A percentile compares a stretch with the other conserved stretches of the same genome.
Evolutionary conservation across 2,113 vertebrate species (phyloP).

Genomic region (Carassius gibelio): DNA sequence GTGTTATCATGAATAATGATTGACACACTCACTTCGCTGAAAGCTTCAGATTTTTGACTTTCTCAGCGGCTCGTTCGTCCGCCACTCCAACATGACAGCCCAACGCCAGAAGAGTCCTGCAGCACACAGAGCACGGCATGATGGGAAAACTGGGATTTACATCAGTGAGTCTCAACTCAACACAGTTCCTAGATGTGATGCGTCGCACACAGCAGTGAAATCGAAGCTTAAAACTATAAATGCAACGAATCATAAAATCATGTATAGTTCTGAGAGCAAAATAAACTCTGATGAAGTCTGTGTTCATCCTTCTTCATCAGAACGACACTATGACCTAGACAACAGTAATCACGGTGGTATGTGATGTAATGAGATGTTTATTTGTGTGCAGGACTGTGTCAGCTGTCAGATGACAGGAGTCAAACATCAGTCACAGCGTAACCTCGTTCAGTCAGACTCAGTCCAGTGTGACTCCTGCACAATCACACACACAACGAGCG

Average conservation of each 20-base stretch:
- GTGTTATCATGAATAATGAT: too few species aligned
- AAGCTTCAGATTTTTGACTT: slow-evolving; percentile 90
- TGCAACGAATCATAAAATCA: background rate
- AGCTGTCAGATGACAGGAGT: background rate
- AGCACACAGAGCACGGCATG: slow-evolving; percentile 18
- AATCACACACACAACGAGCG: background rate
- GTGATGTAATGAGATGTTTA: background rate
- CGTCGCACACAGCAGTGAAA: background rate
- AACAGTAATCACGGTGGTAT: background rate
- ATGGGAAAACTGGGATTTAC: background rate
- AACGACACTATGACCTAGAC: background rate
- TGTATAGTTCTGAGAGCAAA: background rate
- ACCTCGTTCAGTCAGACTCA: too few species aligned
- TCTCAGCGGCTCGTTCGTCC: slow-evolving; percentile 90
- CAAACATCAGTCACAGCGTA: too few species aligned
- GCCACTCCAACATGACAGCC: slow-evolving; percentile 93
- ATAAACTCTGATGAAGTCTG: too few species aligned
- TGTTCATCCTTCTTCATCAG: too few species aligned
- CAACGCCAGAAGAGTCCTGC: slow-evolving; percentile 89
- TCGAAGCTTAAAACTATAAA: background rate
- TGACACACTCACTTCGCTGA: slow-evolving; percentile 84
- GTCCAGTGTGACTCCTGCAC: background rate
- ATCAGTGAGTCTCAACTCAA: background rate
- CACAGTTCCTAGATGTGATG: background rate
- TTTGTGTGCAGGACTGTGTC: too few species aligned